Percentiles rank a stretch among this genome's conserved stretches.
These are phyloP conservation scores for Oxygymnocypris stewartii DNA, from an alignment of 2,113 vertebrate species.

Conservation along the genomic window DNA sequence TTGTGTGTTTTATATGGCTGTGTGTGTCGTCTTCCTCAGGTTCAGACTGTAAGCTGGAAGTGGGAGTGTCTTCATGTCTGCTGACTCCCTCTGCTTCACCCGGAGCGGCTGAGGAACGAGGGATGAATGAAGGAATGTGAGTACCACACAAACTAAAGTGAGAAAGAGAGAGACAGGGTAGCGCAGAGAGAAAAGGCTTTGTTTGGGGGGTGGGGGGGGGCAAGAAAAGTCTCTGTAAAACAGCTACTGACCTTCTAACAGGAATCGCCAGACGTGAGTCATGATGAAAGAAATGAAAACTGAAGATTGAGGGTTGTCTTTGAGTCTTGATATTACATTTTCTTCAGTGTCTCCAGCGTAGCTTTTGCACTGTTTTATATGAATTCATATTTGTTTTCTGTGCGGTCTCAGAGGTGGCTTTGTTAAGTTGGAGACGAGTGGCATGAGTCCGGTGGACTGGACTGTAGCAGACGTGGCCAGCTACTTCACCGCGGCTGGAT, in stretches of 20 bases:
- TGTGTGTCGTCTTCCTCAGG: constrained; percentile 40
- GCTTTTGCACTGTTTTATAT: background rate
- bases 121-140: constrained; percentile 70
- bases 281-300: background rate
- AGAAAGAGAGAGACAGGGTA: background rate
- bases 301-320: background rate
- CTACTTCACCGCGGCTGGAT: constrained; percentile 84
- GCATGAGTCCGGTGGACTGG: constrained; percentile 80
- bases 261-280: background rate
- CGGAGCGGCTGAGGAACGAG: constrained; percentile 66
- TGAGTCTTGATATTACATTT: background rate
- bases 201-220: too few relatives aligned
- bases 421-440: constrained; percentile 73
- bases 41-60: constrained; percentile 67
- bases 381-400: constrained; percentile 2
- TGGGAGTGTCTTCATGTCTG: constrained; percentile 73
- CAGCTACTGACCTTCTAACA: background rate
- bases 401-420: constrained; percentile 60
- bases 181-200: background rate
- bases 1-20: background rate
- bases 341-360: background rate
- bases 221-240: background rate
- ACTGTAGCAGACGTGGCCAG: constrained; percentile 84
- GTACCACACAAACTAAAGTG: constrained; percentile 42
- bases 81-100: constrained; percentile 78